Percentiles rank a stretch among this genome's conserved stretches.
Evolutionary conservation across 1,140 invertebrate genomes (phyloP).

Genomic region (Globodera ellingtonae): DNA sequence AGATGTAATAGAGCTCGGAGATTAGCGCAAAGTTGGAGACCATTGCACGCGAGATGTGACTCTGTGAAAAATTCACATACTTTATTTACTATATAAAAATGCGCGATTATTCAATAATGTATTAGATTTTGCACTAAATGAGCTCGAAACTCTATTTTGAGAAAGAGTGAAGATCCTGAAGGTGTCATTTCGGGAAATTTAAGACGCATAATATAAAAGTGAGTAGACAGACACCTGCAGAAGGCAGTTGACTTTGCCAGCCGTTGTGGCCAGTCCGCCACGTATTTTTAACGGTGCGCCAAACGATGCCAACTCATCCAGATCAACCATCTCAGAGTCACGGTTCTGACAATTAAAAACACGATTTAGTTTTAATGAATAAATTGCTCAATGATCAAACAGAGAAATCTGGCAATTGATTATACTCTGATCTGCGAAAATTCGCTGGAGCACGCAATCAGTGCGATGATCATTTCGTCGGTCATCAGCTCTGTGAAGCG

Average conservation of each 20-base stretch:
- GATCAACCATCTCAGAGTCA: slow-evolving; percentile 88
- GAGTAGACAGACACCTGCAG: slow-evolving; percentile 75
- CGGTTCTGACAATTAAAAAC: slow-evolving; percentile 72
- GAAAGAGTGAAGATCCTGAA: too few species aligned
- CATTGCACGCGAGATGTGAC: slow-evolving; percentile 55
- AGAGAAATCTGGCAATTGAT: too few species aligned
- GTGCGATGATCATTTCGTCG: slow-evolving; percentile 80
- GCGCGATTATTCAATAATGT: background rate
- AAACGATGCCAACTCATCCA: slow-evolving; percentile 76
- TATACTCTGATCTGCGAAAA: slow-evolving; percentile 90
- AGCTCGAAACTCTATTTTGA: too few species aligned
- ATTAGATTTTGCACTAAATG: too few species aligned
- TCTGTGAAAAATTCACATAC: slow-evolving; percentile 20
- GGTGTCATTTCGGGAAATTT: too few species aligned
- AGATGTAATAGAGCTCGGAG: slow-evolving; percentile 56
- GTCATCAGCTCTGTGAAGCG: slow-evolving; percentile 79
- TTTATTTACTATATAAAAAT: background rate
- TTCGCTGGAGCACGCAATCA: slow-evolving; percentile 88
- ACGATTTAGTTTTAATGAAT: slow-evolving; percentile 11
- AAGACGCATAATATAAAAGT: too few species aligned
- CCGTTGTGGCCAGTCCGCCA: slow-evolving; percentile 81
- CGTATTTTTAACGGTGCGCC: slow-evolving; percentile 77
- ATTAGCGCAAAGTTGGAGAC: slow-evolving; percentile 56
- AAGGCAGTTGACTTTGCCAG: slow-evolving; percentile 95
- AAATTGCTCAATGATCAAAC: background rate